Base-by-base conservation (phyloP, 2,888 invertebrate genomes). In the Nephrocerus scutellatus region DNA sequence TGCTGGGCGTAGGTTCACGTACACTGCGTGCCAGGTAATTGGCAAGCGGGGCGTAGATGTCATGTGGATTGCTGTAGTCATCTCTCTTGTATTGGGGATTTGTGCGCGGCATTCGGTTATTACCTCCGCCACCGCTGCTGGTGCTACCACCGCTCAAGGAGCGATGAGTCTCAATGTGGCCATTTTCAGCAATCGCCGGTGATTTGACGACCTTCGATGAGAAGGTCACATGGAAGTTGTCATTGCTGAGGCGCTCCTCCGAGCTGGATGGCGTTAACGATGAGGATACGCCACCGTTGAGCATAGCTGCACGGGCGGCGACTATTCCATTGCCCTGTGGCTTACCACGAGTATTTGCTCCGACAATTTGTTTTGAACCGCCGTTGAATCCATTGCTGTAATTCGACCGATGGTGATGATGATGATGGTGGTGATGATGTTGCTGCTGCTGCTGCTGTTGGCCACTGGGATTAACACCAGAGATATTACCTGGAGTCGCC, bases 91-190 rank as follows among this genome's bases (percentile, higher is more conserved):
- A 54, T 35, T 66, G 75, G 3, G 77, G 77, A 59, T 78, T 76
- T 30, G 74, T 76, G 55, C 75, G 65, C 12, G 76, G 76, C 69
- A 74, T 72, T 52, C 74, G 68, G 43, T 63, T 44, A 41, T 57
- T 66, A 46, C 72, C 69, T 38, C 71, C 62, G 49, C 72, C 60
- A 39, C 52, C 37, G 44, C 50, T 35, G 42, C 44, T 31, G 41
- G 41, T 73, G 48, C 76, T 75, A 43, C 74, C 70, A 16, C 64
- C 64, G 48, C 66, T 67, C n/a, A 68, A 49, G 10, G 66, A 62
- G 8, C 66, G 59, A 32, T 62, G 65, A 6, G 64, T 61, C 43
- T 63, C 63, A 36, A 60, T 39, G 43, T 61, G 60, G 10, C 56
- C 53, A 38, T 48, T 49, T 14, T 41, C 45, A 12, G 50, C 9